phyloP scores from a whole-genome alignment of 2,797 vertebrate genomes.

The Tauraco hartlaubi region DNA sequence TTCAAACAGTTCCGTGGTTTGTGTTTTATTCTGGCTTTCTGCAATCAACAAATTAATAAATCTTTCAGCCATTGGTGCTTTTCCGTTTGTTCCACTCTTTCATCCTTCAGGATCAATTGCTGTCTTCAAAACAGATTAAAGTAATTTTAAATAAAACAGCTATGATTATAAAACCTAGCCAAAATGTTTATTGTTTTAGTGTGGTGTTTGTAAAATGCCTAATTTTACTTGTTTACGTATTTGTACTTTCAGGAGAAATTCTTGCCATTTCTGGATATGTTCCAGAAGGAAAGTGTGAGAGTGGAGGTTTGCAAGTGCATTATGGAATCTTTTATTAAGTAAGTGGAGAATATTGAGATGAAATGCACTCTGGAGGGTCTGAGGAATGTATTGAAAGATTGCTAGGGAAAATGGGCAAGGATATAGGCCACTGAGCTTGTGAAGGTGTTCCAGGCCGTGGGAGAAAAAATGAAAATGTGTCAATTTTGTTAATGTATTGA shows the following conservation, averaged over 20 bases:
- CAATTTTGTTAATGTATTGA: neutral
- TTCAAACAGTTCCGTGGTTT: neutral
- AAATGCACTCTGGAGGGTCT: neutral
- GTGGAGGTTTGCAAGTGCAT: conserved; percentile 97
- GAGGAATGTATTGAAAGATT: neutral
- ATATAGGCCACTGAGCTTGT: neutral
- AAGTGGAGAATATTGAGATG: conserved; percentile 49
- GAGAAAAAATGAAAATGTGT: neutral
- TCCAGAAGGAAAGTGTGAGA: conserved; percentile 96
- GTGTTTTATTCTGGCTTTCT: neutral
- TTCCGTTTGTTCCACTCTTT: neutral
- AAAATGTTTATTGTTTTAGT: neutral
- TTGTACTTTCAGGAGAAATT: conserved; percentile 90
- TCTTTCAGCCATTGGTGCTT: neutral
- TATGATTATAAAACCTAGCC: neutral
- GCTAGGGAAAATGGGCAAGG: neutral
- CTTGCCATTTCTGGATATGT: conserved; percentile 97
- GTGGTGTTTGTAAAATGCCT: neutral
- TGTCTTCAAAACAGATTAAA: neutral
- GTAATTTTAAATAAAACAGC: neutral
- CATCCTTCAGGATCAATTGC: neutral
- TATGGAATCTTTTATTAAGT: conserved; percentile 98
- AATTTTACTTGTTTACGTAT: neutral
- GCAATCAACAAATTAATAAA: neutral
- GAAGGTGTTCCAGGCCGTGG: neutral